These are phyloP conservation scores for Proteles cristata DNA, from an alignment of 2,113 vertebrate species.

Conservation along the genomic window DNA sequence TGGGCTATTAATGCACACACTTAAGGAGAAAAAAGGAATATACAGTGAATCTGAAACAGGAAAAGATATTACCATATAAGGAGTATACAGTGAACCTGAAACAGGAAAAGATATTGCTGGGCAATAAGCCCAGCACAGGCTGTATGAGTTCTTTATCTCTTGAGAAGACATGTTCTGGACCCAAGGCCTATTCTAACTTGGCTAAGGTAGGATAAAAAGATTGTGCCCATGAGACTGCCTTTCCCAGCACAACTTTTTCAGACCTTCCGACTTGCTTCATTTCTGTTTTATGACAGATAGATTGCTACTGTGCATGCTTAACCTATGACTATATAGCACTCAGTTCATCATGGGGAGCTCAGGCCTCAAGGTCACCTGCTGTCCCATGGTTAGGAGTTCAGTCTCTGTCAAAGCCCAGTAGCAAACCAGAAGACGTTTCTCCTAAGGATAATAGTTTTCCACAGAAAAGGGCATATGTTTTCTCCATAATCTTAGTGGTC, in stretches of 20 bases:
- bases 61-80: not conserved
- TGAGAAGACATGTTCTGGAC: not conserved
- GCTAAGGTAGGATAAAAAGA: not conserved
- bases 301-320: not conserved
- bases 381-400: not conserved
- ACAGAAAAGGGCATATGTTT: not conserved
- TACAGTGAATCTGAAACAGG: not conserved
- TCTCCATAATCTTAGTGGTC: not conserved
- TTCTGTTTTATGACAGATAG: not conserved
- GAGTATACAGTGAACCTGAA: not conserved
- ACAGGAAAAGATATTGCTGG: not conserved
- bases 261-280: not conserved
- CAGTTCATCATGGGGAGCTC: not conserved
- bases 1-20: not conserved
- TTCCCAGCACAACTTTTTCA: not conserved
- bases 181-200: not conserved
- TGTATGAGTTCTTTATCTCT: not conserved
- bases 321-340: not conserved
- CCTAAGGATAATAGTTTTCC: not conserved
- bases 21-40: not conserved
- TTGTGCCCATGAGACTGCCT: not conserved
- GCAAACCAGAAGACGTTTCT: not conserved
- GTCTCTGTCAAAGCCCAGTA: not conserved
- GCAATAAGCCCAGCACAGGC: not conserved
- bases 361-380: not conserved